Base-by-base conservation (phyloP, 2,113 vertebrate genomes). In the Podarcis raffonei region DNA sequence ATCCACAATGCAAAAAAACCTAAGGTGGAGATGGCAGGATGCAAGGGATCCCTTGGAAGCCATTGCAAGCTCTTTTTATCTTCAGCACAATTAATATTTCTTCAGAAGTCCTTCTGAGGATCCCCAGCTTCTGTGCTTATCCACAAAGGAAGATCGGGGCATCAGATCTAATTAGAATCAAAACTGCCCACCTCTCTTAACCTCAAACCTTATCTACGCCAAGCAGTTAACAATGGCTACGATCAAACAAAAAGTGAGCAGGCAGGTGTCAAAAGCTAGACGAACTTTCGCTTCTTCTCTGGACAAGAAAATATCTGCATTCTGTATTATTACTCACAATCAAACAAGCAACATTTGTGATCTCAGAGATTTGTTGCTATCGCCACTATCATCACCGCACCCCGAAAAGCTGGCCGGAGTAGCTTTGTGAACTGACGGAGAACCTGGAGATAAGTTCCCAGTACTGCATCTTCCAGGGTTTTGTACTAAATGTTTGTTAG, bases 81-180 rank as follows among this genome's bases (percentile, higher is more conserved):
- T 94, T 95, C 82, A 96, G 48, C 93, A 92, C 88, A 95, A 96
- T 96, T 96, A 97, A 97, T 96, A 97, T 95, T 91, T 39, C 87
- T 93, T 53, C 89, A 91, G 91, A 87, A 91, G 93, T 91, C 96
- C 95, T 65, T 25, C 27, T 62, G 95, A 96, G 96, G 97, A 94
- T 92, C 93, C 59, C 89, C 78, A 91, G 92, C 94, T 96, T 95
- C 89, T 90, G 94, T 86, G 94, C 18, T 94, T 93, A 83, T 95
- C 93, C 91, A 92, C 4, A 92, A 90, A 3, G 92, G 95, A 96
- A 96, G 95, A 97, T 87, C 94, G 93, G 95, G 92, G 95, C 95
- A 96, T 96, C 96, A 96, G 92, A 93, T 95, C 92, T 88, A 91
- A 95, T 97, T 97, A 97, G 88, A 96, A 96, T 97, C 96, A 97